A percentile compares a stretch with the other conserved stretches of the same genome.
These are phyloP conservation scores for Pseudeuparius sepicola DNA, from an alignment of 2,888 invertebrate genomes.

Conservation along the genomic window DNA sequence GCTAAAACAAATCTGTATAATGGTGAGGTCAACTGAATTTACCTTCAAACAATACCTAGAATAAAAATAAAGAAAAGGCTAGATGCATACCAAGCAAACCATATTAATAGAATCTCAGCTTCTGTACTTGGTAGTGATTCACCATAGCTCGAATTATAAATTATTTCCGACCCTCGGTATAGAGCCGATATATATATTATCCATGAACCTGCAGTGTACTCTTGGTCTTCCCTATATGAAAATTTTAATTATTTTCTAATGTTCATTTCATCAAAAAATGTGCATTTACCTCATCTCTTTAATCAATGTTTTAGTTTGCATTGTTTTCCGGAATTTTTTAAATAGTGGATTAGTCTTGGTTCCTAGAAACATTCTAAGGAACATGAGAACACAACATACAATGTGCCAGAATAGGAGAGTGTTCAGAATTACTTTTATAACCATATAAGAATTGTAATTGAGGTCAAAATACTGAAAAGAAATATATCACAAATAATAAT, in stretches of 20 bases:
- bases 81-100: conserved; percentile 29
- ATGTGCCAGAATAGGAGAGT: conserved; percentile 29
- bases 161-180: conserved; percentile 26
- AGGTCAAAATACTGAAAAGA: conserved; percentile 25
- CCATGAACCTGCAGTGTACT: no score
- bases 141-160: conserved; percentile 28
- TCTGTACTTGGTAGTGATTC: conserved; percentile 22
- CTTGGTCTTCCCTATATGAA: no score
- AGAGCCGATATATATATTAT: conserved; percentile 20
- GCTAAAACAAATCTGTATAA: conserved; percentile 24
- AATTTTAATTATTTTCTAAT: no score
- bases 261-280: no score
- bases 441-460: conserved; percentile 28
- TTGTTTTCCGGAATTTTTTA: no score
- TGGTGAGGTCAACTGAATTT: conserved; percentile 1
- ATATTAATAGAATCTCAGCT: conserved; percentile 24
- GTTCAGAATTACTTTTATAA: conserved; percentile 24
- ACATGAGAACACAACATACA: conserved; percentile 23
- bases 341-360: conserved; percentile 8
- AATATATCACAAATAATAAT: conserved; percentile 3
- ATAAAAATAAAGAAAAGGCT: conserved; percentile 26
- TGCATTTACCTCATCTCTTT: no score
- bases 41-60: conserved; percentile 22
- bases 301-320: no score
- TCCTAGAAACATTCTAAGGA: conserved; percentile 17